Evolutionary conservation across 2,797 vertebrate genomes (phyloP).

Genomic region (Rhyacichthys aspro): DNA sequence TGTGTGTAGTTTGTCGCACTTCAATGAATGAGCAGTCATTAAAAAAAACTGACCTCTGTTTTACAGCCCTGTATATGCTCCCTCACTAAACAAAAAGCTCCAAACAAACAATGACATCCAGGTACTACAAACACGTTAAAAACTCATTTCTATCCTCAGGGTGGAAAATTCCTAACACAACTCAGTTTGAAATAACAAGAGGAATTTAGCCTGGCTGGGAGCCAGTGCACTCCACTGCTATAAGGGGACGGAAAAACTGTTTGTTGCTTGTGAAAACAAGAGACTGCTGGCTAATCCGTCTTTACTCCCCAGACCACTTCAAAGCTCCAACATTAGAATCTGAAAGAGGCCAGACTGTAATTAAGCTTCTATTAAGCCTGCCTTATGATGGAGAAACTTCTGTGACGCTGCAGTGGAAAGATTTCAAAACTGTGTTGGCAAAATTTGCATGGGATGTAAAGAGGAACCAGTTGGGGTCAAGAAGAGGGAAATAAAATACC

Average conservation of each 20-base stretch:
- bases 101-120: slow-evolving; percentile 22
- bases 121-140: slow-evolving; percentile 66
- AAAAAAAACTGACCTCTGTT: slow-evolving; percentile 22
- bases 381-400: slow-evolving; percentile 76
- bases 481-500: slow-evolving; percentile 20
- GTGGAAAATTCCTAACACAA: slow-evolving; percentile 84
- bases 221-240: slow-evolving; percentile 72
- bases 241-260: slow-evolving; percentile 75
- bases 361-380: slow-evolving; percentile 81
- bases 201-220: slow-evolving; percentile 77
- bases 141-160: slow-evolving; percentile 76
- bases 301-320: slow-evolving; percentile 77
- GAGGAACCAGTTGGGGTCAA: slow-evolving; percentile 29
- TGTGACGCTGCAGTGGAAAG: slow-evolving; percentile 80
- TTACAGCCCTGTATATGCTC: slow-evolving; percentile 22
- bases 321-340: slow-evolving; percentile 79
- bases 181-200: slow-evolving; percentile 82
- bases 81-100: slow-evolving; percentile 19
- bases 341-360: slow-evolving; percentile 76
- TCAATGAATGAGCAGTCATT: slow-evolving; percentile 22
- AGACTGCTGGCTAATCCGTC: slow-evolving; percentile 75
- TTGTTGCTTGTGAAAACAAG: slow-evolving; percentile 79
- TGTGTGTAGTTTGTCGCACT: slow-evolving; percentile 8
- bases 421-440: slow-evolving; percentile 66
- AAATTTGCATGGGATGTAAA: slow-evolving; percentile 59